Evolutionary conservation across 2,888 invertebrate genomes (phyloP), one percentile per base, ranked within the genome.

Genomic region (Drosophila leonis): DNA sequence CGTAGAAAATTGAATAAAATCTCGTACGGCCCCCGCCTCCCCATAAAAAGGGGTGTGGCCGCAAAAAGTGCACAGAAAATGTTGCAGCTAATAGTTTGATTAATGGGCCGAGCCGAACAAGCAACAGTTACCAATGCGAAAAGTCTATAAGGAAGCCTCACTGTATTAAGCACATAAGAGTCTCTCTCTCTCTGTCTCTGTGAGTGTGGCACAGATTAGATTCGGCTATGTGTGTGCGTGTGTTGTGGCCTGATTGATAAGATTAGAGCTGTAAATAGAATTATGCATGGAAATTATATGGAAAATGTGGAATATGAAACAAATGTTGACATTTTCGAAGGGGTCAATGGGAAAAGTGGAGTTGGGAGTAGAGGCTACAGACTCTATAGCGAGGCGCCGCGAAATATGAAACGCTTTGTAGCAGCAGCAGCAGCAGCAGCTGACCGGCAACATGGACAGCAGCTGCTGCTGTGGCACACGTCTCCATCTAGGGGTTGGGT

Each of bases 51-150:
- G 91, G 91, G 91, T 88, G 90, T 88, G 83, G 80, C 82, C 65
- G 37, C 72, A 49, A 79, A 74, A 72, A 78, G 76, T 69, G 72
- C 73, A 78, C 54, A 59, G 62, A 65, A 76, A 79, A 83, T 31
- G 49, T 78, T 80, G 72, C 78, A 83, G 90, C 91, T 93, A 93
- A 93, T 93, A 93, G 93, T 92, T 93, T 93, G 93, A 93, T 93
- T 93, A 93, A 93, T 93, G 92, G 92, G 79, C 84, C 75, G n/a
- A 61, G 65, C 66, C 56, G 73, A 72, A 48, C 64, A 87, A 74
- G 75, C 76, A 75, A 75, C 75, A 75, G 75, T 66, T 75, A 31
- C 72, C 29, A 48, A n/a, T 31, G 44, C 49, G 46, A 64, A 56
- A 61, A 33, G 52, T 39, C 42, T 20, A 39, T 52, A 51, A 49